Evolutionary conservation across 2,888 invertebrate species (phyloP).

Genomic region (Pardosa pseudoannulata): DNA sequence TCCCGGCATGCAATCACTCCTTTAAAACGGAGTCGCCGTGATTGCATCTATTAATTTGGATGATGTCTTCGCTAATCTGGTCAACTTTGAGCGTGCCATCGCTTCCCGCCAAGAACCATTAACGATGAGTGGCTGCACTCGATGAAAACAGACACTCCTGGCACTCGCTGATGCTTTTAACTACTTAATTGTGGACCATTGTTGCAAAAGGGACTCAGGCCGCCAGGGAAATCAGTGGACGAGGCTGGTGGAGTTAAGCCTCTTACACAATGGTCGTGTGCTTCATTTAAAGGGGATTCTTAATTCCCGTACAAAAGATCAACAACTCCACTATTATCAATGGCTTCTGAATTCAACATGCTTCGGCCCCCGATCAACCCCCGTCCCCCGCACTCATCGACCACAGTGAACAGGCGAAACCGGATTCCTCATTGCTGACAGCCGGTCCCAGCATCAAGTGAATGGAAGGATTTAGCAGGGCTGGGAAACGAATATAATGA

Average conservation of each 20-base stretch:
- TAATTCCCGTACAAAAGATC: conserved; percentile 70
- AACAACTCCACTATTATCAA: conserved; percentile 59
- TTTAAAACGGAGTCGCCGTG: background rate
- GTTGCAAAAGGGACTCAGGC: conserved; percentile 17
- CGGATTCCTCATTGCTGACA: conserved; percentile 52
- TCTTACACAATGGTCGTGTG: conserved; percentile 67
- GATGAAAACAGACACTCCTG: conserved; percentile 67
- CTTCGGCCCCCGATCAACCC: conserved; percentile 20
- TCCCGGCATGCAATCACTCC: background rate
- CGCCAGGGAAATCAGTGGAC: conserved; percentile 71
- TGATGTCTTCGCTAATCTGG: conserved; percentile 53
- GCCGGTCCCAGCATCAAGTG: conserved; percentile 34
- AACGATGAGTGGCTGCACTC: conserved; percentile 47
- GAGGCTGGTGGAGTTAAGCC: conserved; percentile 50
- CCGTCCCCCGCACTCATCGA: conserved; percentile 25
- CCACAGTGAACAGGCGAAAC: conserved; percentile 50
- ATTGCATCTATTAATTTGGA: conserved; percentile 69
- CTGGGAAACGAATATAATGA: conserved; percentile 57
- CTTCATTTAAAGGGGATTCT: conserved; percentile 61
- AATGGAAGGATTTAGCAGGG: conserved; percentile 53
- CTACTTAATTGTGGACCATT: conserved; percentile 69
- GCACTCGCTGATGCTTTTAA: conserved; percentile 63
- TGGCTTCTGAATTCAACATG: conserved; percentile 46
- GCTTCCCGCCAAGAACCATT: conserved; percentile 50
- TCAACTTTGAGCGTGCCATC: conserved; percentile 31